These are phyloP conservation scores for Dichetophora obliterata DNA, from an alignment of 2,888 invertebrate genomes.

Conservation along the genomic window DNA sequence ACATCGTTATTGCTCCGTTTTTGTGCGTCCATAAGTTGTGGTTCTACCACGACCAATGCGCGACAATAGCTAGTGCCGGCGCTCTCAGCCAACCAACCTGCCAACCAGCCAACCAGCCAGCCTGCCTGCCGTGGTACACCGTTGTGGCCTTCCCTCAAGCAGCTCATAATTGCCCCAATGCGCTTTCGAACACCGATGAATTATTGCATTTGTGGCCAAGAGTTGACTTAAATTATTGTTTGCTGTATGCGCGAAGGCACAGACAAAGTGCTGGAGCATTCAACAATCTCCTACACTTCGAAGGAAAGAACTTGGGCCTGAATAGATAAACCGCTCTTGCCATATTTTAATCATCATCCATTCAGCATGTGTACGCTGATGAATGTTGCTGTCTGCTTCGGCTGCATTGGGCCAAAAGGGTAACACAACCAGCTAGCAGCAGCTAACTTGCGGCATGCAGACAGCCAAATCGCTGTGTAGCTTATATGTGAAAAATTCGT, in stretches of 20 bases:
- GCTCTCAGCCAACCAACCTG: neutral
- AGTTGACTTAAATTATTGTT: slow-evolving; percentile 34
- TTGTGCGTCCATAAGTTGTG: neutral
- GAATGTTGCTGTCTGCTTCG: neutral
- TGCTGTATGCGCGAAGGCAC: slow-evolving; percentile 16
- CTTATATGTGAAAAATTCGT: slow-evolving; percentile 30
- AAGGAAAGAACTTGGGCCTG: neutral
- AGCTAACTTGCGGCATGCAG: neutral
- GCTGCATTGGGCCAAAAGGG: neutral
- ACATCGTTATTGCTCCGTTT: neutral
- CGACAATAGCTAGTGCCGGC: neutral
- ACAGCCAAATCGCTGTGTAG: neutral
- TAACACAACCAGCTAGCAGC: neutral
- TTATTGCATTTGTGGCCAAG: slow-evolving; percentile 34
- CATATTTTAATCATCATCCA: slow-evolving; percentile 28
- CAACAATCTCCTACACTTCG: neutral
- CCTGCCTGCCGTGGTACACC: neutral
- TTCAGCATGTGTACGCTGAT: neutral
- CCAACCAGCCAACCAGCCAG: neutral
- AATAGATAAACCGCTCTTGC: neutral
- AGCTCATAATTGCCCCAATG: slow-evolving; percentile 32
- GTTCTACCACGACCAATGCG: neutral
- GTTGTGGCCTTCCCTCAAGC: neutral
- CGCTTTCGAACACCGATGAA: slow-evolving; percentile 34
- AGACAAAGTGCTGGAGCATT: neutral